Base-by-base conservation (phyloP, 2,888 invertebrate genomes). In the Drosophila meridiana region DNA sequence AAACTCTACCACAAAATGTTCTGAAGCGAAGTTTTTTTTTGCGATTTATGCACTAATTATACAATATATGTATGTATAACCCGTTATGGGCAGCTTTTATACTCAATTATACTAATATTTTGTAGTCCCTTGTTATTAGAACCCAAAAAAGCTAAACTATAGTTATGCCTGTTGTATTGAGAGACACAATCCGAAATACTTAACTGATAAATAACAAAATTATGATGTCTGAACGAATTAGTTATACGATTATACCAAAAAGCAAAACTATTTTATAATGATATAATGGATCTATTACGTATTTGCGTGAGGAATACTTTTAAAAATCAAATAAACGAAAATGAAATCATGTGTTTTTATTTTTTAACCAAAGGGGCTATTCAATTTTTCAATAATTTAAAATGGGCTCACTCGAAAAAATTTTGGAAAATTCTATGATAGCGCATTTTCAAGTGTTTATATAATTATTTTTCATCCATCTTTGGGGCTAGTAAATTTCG, bases 231-330 rank as follows among this genome's bases (percentile, higher is more conserved):
- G n/a, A 66, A 64, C 63, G 71, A 79, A 76, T 79, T 69, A 79
- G 80, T 50, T 80, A 71, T 80, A 80, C 73, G 64, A 80, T 67
- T 73, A 80, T 80, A 80, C 80, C 80, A 80, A 80, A 80, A 79
- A 79, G 30, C 45, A 62, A 62, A 74, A 63, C 48, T 47, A 67
- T 70, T 78, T 70, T 68, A 62, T 69, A 74, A 56, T 43, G 43
- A 76, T 40, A 36, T 47, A 64, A 30, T 47, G 50, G 47, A 69
- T 58, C 34, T 30, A 61, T 38, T 58, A 62, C 63, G 40, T 55
- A 64, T 50, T 38, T 66, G 59, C 40, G 42, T 58, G 52, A 42
- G 38, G 28, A 40, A 42, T 56, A 20, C 48, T 43, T 66, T 34
- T 14, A 30, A 42, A 66, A 42, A 60, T 52, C 32, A 28, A 69